Evolutionary conservation across 2,888 invertebrate genomes (phyloP).

Genomic region (Nomada ferruginata): DNA sequence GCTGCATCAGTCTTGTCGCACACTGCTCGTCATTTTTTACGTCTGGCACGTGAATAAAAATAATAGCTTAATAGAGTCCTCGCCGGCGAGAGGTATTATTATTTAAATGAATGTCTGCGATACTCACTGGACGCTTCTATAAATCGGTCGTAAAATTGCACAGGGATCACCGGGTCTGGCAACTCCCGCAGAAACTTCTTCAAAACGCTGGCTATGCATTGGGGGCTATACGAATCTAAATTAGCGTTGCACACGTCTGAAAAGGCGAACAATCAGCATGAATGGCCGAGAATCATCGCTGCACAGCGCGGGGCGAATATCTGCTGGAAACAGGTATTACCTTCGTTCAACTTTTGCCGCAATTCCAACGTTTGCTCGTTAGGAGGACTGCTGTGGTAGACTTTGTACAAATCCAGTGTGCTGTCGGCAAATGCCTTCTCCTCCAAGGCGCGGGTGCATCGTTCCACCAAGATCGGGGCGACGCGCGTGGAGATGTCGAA

Average conservation of each 20-base stretch:
- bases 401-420: conserved; percentile 87
- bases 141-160: conserved; percentile 90
- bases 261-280: conserved; percentile 18
- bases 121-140: conserved; percentile 86
- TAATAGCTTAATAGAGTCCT: background rate
- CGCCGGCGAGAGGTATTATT: background rate
- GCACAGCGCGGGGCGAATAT: too few relatives aligned
- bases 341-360: conserved; percentile 85
- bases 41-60: conserved; percentile 76
- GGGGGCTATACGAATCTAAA: conserved; percentile 85
- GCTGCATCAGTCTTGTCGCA: conserved; percentile 85
- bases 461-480: conserved; percentile 87
- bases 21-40: conserved; percentile 86
- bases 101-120: too few relatives aligned
- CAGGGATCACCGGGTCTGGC: conserved; percentile 91
- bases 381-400: conserved; percentile 88
- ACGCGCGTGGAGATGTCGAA: conserved; percentile 86
- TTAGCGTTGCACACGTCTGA: conserved; percentile 84
- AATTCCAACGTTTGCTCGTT: conserved; percentile 87
- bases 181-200: conserved; percentile 90
- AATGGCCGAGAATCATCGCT: too few relatives aligned
- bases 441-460: conserved; percentile 88
- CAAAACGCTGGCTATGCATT: conserved; percentile 87
- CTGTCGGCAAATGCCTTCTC: conserved; percentile 85
- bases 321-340: conserved; percentile 65